A percentile compares a stretch with the other conserved stretches of the same genome.
Conservation (phyloP, 1,140 invertebrate genomes). For the Aleiodes sp. region DNA sequence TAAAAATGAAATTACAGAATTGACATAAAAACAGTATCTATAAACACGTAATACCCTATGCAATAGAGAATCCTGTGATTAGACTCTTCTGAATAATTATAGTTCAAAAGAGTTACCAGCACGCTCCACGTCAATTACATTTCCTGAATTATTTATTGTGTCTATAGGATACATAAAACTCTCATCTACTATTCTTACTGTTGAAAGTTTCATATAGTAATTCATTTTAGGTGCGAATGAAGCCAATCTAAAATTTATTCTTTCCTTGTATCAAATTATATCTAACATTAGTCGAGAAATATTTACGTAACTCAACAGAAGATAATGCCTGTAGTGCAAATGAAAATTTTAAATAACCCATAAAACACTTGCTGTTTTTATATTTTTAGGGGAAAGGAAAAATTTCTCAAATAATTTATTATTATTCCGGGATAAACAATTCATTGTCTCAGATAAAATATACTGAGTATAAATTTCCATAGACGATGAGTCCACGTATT, state of each 20-base stretch:
- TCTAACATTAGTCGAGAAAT: background rate
- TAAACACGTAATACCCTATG: background rate
- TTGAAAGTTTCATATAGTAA: background rate
- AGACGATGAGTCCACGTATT: background rate
- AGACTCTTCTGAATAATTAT: too few relatives aligned
- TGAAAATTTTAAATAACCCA: too few relatives aligned
- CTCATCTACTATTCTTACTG: too few relatives aligned
- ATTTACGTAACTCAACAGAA: constrained; percentile 16
- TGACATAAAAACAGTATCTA: background rate
- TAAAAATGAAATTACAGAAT: too few relatives aligned
- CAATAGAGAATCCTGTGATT: background rate
- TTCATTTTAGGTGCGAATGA: background rate
- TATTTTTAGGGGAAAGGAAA: too few relatives aligned
- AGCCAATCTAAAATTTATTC: background rate
- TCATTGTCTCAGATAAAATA: too few relatives aligned
- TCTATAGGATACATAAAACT: too few relatives aligned
- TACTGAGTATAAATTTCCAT: too few relatives aligned
- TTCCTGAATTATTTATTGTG: background rate
- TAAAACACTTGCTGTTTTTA: too few relatives aligned
- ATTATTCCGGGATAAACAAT: too few relatives aligned
- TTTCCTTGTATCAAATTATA: background rate
- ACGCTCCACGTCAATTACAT: background rate
- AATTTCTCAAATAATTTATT: too few relatives aligned
- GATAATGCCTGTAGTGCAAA: too few relatives aligned
- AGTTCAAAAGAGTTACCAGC: background rate